These are phyloP conservation scores for Opisthograptis luteolata DNA, from an alignment of 2,888 invertebrate genomes.

Conservation along the genomic window DNA sequence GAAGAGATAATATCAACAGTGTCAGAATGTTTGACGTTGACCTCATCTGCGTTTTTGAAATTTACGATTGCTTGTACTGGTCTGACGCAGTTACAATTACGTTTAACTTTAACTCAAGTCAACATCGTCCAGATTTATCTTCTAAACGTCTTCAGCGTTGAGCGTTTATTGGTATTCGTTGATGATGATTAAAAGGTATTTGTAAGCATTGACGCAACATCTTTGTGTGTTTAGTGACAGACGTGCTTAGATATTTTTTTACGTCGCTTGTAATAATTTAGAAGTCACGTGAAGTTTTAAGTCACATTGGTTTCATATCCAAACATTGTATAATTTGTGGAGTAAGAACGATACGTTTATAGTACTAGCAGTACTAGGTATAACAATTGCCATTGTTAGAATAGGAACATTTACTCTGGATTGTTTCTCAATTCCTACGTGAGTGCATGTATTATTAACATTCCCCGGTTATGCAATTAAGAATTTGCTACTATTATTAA, in stretches of 20 bases:
- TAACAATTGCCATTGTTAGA: constrained; percentile 54
- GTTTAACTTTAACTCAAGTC: constrained; percentile 10
- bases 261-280: constrained; percentile 21
- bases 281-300: constrained; percentile 31
- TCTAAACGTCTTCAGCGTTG: constrained; percentile 15
- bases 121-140: constrained; percentile 24
- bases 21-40: constrained; percentile 9
- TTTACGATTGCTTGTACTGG: constrained; percentile 17
- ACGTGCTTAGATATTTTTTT: constrained; percentile 22
- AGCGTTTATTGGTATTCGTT: constrained; percentile 14
- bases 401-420: constrained; percentile 40
- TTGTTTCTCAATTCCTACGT: constrained; percentile 44
- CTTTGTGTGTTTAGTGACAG: constrained; percentile 2
- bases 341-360: constrained; percentile 32
- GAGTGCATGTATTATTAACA: constrained; percentile 12
- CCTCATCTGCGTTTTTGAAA: neutral
- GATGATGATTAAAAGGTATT: constrained; percentile 18
- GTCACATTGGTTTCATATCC: constrained; percentile 19
- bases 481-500: too few relatives aligned
- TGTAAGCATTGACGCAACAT: constrained; percentile 20
- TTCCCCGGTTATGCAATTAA: too few relatives aligned
- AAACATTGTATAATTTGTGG: constrained; percentile 22
- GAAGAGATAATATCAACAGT: constrained; percentile 5
- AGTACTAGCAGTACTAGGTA: constrained; percentile 18
- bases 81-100: constrained; percentile 20